Evolutionary conservation across 2,113 vertebrate species (phyloP), one percentile per base, ranked within the genome.

Genomic region (Ursus arctos): DNA sequence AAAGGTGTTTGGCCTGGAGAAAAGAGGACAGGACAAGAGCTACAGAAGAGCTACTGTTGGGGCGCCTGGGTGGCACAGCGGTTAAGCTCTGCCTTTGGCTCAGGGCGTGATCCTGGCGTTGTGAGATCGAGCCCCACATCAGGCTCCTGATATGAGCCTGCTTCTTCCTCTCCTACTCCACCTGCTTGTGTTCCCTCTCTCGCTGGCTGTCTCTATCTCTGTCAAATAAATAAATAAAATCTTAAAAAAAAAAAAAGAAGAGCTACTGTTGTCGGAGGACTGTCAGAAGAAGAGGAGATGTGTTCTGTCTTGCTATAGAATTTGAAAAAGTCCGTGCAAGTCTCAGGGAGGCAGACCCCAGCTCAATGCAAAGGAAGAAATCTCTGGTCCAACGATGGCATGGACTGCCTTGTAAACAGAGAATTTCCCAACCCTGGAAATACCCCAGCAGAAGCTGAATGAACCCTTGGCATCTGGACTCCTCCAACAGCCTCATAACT

Each of bases 321-420:
- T 31, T 61, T 63, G 61, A 36, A 88, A 94, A 80, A 87, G 12
- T 49, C 55, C 43, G 11, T 3, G 4, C 18, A 83, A 82, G 65
- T 19, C 77, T 88, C 79, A 85, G 49, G 15, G 28, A 95, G 33
- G 65, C 47, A 49, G 31, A 86, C 14, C 86, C 53, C 18, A 69
- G n/a, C 40, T 90, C 61, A 91, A 77, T 40, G 59, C 55, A 95
- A 76, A 94, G 79, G 43, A 90, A 89, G 10, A 94, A n/a, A 0
- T 79, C 33, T 65, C 24, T 13, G 24, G 47, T 88, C 22, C 43
- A 90, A 51, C 19, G 69, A 53, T 51, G 24, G 43, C 92, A 74
- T 19, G 4, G 51, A 26, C 43, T 86, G 74, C 49, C 61, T 95
- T 80, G 65, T 85, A 80, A 88, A 47, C 26, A 36, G 36, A 88